Conservation (phyloP, 2,888 invertebrate species). For the Globia sparganii region DNA sequence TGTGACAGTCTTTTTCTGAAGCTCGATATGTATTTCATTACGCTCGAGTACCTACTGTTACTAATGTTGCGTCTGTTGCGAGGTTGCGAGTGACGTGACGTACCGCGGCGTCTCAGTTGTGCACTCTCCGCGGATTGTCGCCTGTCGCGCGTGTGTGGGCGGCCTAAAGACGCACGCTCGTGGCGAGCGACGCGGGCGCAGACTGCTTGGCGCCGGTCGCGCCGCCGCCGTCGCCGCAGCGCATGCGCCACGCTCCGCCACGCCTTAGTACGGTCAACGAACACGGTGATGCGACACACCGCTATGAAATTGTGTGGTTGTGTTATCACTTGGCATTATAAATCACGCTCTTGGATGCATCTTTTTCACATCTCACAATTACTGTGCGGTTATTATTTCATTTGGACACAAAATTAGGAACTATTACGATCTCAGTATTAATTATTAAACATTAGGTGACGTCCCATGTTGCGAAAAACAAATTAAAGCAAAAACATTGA, state of each 20-base stretch:
- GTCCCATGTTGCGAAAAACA: slow-evolving; percentile 12
- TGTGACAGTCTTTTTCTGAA: neutral
- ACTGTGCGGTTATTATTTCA: neutral
- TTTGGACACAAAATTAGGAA: neutral
- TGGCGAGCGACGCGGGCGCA: slow-evolving; percentile 48
- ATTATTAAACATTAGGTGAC: neutral
- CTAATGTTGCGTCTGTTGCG: too few relatives aligned
- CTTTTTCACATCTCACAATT: neutral
- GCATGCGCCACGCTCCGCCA: slow-evolving; percentile 5
- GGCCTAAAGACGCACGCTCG: slow-evolving; percentile 13
- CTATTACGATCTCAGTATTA: neutral
- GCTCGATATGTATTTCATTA: neutral
- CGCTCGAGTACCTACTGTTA: too few relatives aligned
- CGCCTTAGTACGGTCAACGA: neutral
- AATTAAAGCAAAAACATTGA: neutral
- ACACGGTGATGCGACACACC: neutral
- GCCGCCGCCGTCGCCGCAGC: slow-evolving; percentile 3
- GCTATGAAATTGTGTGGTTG: neutral
- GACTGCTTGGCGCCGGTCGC: slow-evolving; percentile 62
- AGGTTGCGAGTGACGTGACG: too few relatives aligned
- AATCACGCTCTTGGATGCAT: neutral
- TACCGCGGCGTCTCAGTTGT: neutral
- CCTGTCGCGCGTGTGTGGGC: slow-evolving; percentile 10
- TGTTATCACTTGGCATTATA: neutral
- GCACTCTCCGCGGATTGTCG: slow-evolving; percentile 9